These are phyloP conservation scores for Cyprinodon diabolis DNA, from an alignment of 2,797 vertebrate genomes.

Conservation along the genomic window DNA sequence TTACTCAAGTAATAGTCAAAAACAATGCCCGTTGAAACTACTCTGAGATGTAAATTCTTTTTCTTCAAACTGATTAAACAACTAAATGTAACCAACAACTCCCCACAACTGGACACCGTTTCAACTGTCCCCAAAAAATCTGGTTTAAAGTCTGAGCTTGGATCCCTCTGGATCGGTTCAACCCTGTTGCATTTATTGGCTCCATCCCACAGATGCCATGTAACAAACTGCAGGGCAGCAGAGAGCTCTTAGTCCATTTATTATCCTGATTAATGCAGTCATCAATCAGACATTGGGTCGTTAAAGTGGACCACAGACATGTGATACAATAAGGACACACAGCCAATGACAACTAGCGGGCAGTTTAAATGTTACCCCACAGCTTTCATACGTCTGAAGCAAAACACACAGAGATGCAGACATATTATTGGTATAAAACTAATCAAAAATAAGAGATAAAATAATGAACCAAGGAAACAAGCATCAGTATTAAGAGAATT, in stretches of 20 bases:
- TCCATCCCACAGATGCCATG: conserved; percentile 48
- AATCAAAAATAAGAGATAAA: conserved; percentile 10
- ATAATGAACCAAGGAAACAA: not conserved
- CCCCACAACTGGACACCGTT: not conserved
- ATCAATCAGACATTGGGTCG: conserved; percentile 51
- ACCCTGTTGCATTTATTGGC: conserved; percentile 29
- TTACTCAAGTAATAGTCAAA: no score
- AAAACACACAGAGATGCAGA: not conserved
- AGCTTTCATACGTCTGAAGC: not conserved
- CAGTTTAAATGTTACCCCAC: not conserved
- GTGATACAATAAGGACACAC: conserved; percentile 17
- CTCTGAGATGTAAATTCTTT: no score
- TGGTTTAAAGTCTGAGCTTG: not conserved
- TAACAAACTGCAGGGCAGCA: conserved; percentile 48
- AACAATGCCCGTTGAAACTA: no score
- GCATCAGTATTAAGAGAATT: no score
- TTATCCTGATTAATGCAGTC: conserved; percentile 57
- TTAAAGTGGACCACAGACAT: conserved; percentile 38
- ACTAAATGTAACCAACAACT: no score
- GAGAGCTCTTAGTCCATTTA: conserved; percentile 59
- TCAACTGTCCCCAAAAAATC: not conserved
- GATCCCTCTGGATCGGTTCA: conserved; percentile 6
- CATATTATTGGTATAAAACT: conserved; percentile 11
- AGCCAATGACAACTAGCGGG: conserved; percentile 4
- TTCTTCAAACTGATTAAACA: no score